Evolutionary conservation across 2,797 vertebrate genomes (phyloP), one percentile per base, ranked within the genome.

Genomic region (Australoheros facetus): DNA sequence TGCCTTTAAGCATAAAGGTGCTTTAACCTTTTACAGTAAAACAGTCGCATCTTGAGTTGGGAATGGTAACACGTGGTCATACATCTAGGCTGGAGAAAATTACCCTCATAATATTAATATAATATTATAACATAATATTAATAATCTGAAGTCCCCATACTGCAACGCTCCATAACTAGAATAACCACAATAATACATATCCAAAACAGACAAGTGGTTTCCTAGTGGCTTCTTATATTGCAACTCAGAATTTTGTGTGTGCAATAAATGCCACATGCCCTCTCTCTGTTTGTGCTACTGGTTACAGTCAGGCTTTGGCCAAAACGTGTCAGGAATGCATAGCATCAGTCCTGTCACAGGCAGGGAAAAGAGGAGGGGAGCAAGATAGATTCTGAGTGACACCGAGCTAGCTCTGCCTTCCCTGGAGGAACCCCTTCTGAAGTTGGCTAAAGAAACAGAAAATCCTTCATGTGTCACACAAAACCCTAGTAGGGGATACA

Each of bases 311-410:
- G 76, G 79, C 53, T 71, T 77, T 42, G 80, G 83, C 60, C 17
- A 55, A 72, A 88, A 88, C 77, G 84, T 90, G 88, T 86, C 55
- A 53, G 66, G 84, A 91, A 91, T 91, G 48, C 87, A 85, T 81
- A 91, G 78, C 77, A 17, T n/a, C 73, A 23, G 53, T 30, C 73
- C 79, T 89, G 90, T 93, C 87, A 90, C 72, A 57, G 19, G 59
- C 58, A 8, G 59, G 34, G 53, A 34, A 66, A 75, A 59, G 51
- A 60, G 58, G 58, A 77, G 77, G 64, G 39, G 51, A 66, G 75
- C 6, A 5, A 48, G 80, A 66, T 42, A 21, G 76, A 88, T 82
- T 76, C 85, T 90, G 90, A 91, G 85, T 93, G 94, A 92, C 91
- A 93, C 77, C 85, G 85, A 26, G 87, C 83, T 71, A 56, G 75